Evolutionary conservation across 2,797 vertebrate species (phyloP).

Genomic region (Syngnathus acus): DNA sequence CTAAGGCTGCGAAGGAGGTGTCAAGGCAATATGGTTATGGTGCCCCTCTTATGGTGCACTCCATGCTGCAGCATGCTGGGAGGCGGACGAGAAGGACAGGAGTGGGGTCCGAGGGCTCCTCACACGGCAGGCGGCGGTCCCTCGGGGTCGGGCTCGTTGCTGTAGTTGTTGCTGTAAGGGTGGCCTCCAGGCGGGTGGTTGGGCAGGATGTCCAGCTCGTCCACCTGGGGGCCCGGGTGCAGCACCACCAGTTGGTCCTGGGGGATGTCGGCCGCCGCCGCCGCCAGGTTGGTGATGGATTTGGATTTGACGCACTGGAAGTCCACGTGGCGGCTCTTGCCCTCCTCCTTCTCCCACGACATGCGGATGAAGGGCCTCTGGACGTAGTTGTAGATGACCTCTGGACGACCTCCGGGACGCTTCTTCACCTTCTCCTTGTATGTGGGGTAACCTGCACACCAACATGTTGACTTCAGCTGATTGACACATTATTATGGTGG

Average conservation of each 20-base stretch:
- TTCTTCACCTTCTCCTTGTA: conserved; percentile 99
- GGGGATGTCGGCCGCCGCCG: conserved; percentile 89
- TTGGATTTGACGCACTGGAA: conserved; percentile 98
- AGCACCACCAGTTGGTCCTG: conserved; percentile 92
- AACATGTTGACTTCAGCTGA: not conserved
- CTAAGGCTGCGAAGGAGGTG: conserved; percentile 79
- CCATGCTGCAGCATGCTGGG: conserved; percentile 74
- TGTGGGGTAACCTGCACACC: conserved; percentile 83
- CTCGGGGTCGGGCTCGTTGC: conserved; percentile 83
- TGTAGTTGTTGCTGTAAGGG: conserved; percentile 76
- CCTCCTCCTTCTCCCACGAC: conserved; percentile 98
- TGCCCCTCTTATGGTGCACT: conserved; percentile 65
- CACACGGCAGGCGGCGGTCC: conserved; percentile 81
- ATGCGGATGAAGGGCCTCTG: conserved; percentile 96
- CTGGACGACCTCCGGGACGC: conserved; percentile 86
- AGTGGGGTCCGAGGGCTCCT: conserved; percentile 44
- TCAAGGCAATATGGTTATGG: conserved; percentile 78
- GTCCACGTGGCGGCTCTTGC: conserved; percentile 93
- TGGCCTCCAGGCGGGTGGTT: conserved; percentile 75
- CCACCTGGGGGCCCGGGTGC: conserved; percentile 91
- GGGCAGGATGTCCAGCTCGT: conserved; percentile 91
- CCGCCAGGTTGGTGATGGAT: conserved; percentile 92
- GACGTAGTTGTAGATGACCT: conserved; percentile 97
- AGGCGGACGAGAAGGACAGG: conserved; percentile 63
- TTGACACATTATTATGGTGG: too few relatives aligned